phyloP scores from a whole-genome alignment of 35 echinoderm and acorn worm species.

The Heliocidaris tuberculata region DNA sequence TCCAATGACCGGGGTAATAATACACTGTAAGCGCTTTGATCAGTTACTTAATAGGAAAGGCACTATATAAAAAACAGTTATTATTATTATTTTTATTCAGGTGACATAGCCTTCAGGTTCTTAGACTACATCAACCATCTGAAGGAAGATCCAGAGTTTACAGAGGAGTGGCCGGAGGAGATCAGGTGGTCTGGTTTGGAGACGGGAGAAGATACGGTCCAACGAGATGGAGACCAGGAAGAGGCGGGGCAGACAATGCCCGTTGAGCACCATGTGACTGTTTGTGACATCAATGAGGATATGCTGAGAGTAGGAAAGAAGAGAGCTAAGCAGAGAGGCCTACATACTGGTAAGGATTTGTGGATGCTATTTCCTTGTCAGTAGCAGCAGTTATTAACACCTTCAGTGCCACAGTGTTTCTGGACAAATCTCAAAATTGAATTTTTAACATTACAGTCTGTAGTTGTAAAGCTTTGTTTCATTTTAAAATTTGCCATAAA shows the following conservation, averaged over 20 bases:
- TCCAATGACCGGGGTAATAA: too few species aligned
- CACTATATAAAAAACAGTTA: too few species aligned
- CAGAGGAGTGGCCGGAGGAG: slow-evolving; percentile 50
- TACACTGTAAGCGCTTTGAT: too few species aligned
- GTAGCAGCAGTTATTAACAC: too few species aligned
- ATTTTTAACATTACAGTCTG: too few species aligned
- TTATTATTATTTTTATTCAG: slow-evolving; percentile 10
- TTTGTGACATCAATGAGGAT: slow-evolving; percentile 89
- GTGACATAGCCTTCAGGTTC: slow-evolving; percentile 94
- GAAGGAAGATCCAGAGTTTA: slow-evolving; percentile 14
- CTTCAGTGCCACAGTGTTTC: too few species aligned
- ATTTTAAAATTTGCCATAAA: too few species aligned
- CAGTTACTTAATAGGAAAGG: too few species aligned
- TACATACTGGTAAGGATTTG: slow-evolving; percentile 55
- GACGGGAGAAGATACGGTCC: slow-evolving; percentile 13
- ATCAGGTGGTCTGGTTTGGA: slow-evolving; percentile 37
- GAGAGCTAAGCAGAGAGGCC: slow-evolving; percentile 73
- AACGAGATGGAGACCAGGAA: slow-evolving; percentile 45
- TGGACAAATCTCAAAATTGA: too few species aligned
- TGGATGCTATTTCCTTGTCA: not conserved
- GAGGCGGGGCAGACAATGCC: not conserved
- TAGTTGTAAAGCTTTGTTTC: too few species aligned
- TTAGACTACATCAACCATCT: slow-evolving; percentile 74
- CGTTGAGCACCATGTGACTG: slow-evolving; percentile 59
- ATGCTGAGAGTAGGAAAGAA: slow-evolving; percentile 88